Conservation (phyloP, 2,113 vertebrate species). For the Polypterus bichir region DNA sequence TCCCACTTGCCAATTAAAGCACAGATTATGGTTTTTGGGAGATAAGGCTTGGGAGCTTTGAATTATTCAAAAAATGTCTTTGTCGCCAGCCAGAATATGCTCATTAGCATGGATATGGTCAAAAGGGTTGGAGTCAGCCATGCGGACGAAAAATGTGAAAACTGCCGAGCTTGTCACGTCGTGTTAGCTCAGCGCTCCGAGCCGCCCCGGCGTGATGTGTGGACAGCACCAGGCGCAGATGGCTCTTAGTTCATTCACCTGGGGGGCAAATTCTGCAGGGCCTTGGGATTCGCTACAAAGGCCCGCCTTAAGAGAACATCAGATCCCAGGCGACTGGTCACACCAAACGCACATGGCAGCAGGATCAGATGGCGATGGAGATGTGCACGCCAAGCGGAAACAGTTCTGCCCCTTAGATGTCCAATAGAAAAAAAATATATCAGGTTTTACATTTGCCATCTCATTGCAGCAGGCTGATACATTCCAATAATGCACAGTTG, state of each 20-base stretch:
- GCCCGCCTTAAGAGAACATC: no score
- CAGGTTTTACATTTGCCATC: no score
- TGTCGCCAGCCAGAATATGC: slow-evolving; percentile 34
- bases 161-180: slow-evolving; percentile 60
- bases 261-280: background rate
- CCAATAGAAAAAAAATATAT: no score
- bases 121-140: slow-evolving; percentile 47
- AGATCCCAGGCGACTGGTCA: no score
- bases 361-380: no score
- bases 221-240: slow-evolving; percentile 39
- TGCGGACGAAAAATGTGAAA: slow-evolving; percentile 40
- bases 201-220: slow-evolving; percentile 30
- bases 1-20: slow-evolving; percentile 21
- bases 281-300: no score
- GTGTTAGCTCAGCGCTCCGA: slow-evolving; percentile 48
- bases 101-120: slow-evolving; percentile 64
- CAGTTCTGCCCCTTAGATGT: no score
- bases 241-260: slow-evolving; percentile 19
- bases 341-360: no score
- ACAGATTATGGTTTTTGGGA: slow-evolving; percentile 30
- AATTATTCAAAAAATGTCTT: slow-evolving; percentile 51
- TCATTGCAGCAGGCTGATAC: no score
- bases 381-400: no score
- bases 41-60: slow-evolving; percentile 26
- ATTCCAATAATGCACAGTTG: no score